These are phyloP conservation scores for Stratiolaelaps scimitus DNA, from an alignment of 1,140 invertebrate genomes.

Conservation along the genomic window DNA sequence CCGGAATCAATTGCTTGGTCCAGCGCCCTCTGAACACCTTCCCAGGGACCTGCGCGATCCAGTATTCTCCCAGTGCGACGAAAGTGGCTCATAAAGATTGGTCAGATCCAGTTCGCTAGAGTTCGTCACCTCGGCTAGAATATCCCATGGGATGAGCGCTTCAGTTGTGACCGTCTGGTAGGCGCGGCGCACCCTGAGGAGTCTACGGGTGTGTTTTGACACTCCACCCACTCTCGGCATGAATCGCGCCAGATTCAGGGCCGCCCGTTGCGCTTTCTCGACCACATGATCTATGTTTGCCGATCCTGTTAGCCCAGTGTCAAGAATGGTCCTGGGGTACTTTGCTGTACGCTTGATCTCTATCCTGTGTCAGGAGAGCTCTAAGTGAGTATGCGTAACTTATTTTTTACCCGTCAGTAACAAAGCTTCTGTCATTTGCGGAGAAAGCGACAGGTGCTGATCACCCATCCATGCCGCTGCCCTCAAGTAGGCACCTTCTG, in stretches of 20 bases:
- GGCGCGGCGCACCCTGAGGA: not conserved
- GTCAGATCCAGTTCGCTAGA: too few relatives aligned
- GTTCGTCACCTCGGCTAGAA: too few relatives aligned
- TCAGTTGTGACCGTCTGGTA: slow-evolving; percentile 4
- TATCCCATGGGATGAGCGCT: not conserved
- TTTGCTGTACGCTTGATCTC: not conserved
- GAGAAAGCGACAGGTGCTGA: not conserved
- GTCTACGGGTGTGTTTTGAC: not conserved
- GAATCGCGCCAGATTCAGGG: not conserved
- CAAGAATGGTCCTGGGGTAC: not conserved
- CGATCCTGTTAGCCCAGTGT: not conserved
- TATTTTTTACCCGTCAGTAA: too few relatives aligned
- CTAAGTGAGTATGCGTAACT: too few relatives aligned
- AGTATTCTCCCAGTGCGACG: too few relatives aligned
- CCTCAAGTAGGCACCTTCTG: not conserved
- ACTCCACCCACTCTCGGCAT: not conserved
- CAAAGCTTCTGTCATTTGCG: not conserved
- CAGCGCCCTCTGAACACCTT: too few relatives aligned
- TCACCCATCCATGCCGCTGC: not conserved
- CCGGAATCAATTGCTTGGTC: too few relatives aligned
- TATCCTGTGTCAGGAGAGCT: too few relatives aligned
- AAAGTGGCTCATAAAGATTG: too few relatives aligned
- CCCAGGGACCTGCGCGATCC: too few relatives aligned
- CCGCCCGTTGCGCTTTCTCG: not conserved
- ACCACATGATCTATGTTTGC: not conserved